Percentiles rank a stretch among this genome's conserved stretches.
Evolutionary conservation across 2,888 invertebrate genomes (phyloP).

Genomic region (Nezara viridula): DNA sequence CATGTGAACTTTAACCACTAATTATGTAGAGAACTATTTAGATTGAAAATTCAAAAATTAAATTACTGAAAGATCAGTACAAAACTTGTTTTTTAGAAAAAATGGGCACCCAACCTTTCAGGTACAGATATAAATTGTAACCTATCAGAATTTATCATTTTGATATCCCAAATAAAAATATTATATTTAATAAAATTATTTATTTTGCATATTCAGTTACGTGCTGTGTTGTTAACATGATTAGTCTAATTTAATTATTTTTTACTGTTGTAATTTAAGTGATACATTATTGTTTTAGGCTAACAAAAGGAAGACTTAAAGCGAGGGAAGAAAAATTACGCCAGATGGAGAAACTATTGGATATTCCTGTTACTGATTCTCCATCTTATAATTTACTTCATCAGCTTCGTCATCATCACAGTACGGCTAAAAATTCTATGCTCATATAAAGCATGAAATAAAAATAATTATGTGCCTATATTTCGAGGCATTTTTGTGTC

Average conservation of each 20-base stretch:
- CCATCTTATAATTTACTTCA: conserved; percentile 65
- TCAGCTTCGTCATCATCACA: conserved; percentile 67
- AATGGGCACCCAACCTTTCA: too few species aligned
- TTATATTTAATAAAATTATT: neutral
- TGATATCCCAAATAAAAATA: neutral
- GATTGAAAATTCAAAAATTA: too few species aligned
- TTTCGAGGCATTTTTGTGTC: neutral
- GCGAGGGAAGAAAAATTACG: conserved; percentile 97
- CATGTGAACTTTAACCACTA: too few species aligned
- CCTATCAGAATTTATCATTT: too few species aligned
- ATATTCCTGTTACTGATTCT: conserved; percentile 75
- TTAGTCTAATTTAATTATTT: neutral
- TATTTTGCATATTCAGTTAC: neutral
- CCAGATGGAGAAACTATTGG: conserved; percentile 92
- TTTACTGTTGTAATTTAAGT: neutral
- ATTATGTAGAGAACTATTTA: too few species aligned
- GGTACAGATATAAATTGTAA: too few species aligned
- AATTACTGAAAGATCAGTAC: too few species aligned
- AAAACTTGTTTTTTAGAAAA: too few species aligned
- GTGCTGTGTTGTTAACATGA: too few species aligned
- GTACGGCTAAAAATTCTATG: conserved; percentile 60
- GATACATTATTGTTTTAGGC: conserved; percentile 66
- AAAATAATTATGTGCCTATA: neutral
- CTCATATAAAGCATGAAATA: neutral
- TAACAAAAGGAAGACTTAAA: conserved; percentile 85